Evolutionary conservation across 1,140 invertebrate genomes (phyloP).

Genomic region (Stegodyphus mimosarum): DNA sequence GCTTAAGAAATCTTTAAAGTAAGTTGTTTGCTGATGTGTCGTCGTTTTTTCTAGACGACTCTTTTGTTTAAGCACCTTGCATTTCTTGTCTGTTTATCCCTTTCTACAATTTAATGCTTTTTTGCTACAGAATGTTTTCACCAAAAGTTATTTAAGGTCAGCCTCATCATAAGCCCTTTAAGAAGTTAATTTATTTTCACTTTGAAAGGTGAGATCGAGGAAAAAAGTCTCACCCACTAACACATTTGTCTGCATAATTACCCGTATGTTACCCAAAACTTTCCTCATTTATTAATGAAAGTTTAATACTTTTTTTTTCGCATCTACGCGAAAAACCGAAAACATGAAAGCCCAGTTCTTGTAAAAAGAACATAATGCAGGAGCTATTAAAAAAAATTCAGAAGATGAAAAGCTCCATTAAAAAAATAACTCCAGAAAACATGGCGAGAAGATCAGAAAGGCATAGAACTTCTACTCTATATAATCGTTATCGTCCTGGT

Average conservation of each 20-base stretch:
- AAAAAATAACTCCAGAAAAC: conserved; percentile 19
- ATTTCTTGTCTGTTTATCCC: no score
- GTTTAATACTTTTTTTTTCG: background rate
- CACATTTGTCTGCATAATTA: conserved; percentile 47
- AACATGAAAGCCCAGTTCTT: conserved; percentile 5
- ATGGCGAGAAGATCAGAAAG: background rate
- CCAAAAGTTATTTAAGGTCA: no score
- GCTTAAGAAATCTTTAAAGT: no score
- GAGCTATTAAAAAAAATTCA: background rate
- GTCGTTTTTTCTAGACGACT: no score
- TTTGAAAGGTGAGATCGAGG: background rate
- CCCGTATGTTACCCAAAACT: conserved; percentile 49
- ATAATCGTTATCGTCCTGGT: conserved; percentile 47
- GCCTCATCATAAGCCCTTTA: no score
- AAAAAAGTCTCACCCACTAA: background rate
- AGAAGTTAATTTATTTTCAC: conserved; percentile 32
- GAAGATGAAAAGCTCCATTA: background rate
- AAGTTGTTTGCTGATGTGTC: no score
- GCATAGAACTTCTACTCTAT: conserved; percentile 37
- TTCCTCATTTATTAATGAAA: conserved; percentile 55
- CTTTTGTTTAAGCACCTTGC: no score
- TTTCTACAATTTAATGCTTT: no score
- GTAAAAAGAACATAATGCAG: conserved; percentile 14
- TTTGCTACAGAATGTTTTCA: no score
- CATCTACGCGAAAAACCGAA: background rate